A percentile compares a stretch with the other conserved stretches of the same genome.
These are phyloP conservation scores for Amblyjoppa fuscipennis DNA, from an alignment of 2,888 invertebrate genomes.

Conservation along the genomic window DNA sequence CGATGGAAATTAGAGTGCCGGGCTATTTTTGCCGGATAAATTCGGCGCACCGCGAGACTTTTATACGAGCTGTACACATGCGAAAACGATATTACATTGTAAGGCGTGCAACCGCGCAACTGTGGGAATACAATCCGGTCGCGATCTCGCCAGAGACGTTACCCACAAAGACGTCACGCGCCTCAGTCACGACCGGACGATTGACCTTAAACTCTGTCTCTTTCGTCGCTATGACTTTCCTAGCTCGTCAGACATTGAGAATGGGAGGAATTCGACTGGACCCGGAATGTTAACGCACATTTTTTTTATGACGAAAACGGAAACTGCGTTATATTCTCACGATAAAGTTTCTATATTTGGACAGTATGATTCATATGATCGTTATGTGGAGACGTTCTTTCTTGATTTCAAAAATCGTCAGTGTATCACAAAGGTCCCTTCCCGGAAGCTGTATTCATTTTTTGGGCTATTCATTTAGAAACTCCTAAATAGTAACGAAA, in stretches of 20 bases:
- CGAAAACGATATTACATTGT: constrained; percentile 43
- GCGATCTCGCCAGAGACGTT: constrained; percentile 45
- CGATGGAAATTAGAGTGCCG: constrained; percentile 47
- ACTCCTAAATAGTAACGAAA: neutral
- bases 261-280: constrained; percentile 60
- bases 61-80: constrained; percentile 48
- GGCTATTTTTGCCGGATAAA: constrained; percentile 45
- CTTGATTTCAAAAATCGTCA: neutral
- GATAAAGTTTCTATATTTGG: constrained; percentile 5
- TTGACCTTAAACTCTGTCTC: constrained; percentile 64
- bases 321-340: constrained; percentile 38
- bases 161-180: constrained; percentile 49
- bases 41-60: neutral
- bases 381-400: neutral
- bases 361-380: constrained; percentile 23
- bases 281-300: constrained; percentile 51
- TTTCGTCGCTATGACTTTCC: constrained; percentile 32
- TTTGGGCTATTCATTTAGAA: neutral
- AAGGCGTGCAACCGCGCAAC: constrained; percentile 7
- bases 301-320: constrained; percentile 34
- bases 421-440: neutral
- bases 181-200: constrained; percentile 61
- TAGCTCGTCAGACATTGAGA: constrained; percentile 49
- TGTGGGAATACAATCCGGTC: constrained; percentile 53
- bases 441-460: neutral